Evolutionary conservation across 2,797 vertebrate species (phyloP).

Genomic region (Coregonus suidteri): DNA sequence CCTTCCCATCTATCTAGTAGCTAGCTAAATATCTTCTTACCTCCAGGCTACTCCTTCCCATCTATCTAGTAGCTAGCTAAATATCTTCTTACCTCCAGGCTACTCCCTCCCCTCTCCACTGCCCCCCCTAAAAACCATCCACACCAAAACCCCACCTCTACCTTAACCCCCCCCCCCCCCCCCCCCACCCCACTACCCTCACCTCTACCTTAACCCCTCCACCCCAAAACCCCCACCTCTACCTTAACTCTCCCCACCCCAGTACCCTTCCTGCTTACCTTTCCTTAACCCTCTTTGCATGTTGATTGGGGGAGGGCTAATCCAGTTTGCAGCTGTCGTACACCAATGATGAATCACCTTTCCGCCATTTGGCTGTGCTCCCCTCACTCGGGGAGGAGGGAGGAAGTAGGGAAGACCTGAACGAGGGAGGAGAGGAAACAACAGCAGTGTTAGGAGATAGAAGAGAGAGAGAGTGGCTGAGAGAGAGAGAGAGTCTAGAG

Average conservation of each 20-base stretch:
- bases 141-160: too few species aligned
- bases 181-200: too few species aligned
- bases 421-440: constrained; percentile 80
- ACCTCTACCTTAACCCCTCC: constrained; percentile 9
- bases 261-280: constrained; percentile 85
- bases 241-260: constrained; percentile 20
- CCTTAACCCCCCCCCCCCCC: too few species aligned
- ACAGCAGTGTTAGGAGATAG: constrained; percentile 62
- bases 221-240: not conserved
- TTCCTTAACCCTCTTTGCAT: constrained; percentile 84
- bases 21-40: too few species aligned
- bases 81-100: too few species aligned
- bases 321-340: constrained; percentile 99
- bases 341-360: constrained; percentile 91
- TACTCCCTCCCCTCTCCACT: too few species aligned
- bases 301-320: constrained; percentile 96
- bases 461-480: too few species aligned
- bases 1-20: too few species aligned
- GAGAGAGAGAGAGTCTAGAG: constrained; percentile 70
- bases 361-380: constrained; percentile 21
- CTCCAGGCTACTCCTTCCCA: too few species aligned
- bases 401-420: not conserved
- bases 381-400: constrained; percentile 82
- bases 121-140: not conserved
- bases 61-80: too few species aligned